Percentiles rank a stretch among this genome's conserved stretches.
These are phyloP conservation scores for Mamestra brassicae DNA, from an alignment of 2,888 invertebrate species.

Conservation along the genomic window DNA sequence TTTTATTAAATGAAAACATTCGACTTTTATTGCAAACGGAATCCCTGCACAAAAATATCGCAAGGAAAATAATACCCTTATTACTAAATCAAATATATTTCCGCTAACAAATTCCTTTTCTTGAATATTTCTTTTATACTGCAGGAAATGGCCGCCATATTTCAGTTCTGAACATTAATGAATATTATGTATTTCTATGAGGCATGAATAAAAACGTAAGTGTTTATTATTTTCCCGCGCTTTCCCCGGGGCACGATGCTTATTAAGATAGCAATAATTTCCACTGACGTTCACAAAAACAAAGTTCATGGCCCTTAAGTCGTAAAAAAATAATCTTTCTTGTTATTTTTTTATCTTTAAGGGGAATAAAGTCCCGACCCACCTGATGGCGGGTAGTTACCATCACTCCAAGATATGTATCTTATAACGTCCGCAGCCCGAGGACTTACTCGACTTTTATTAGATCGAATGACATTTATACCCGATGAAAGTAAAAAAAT, in stretches of 20 bases:
- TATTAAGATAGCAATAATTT: constrained; percentile 38
- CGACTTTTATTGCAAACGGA: not conserved
- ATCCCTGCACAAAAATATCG: constrained; percentile 3
- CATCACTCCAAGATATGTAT: constrained; percentile 15
- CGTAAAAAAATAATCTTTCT: constrained; percentile 47
- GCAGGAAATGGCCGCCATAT: constrained; percentile 39
- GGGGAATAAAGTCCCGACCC: constrained; percentile 10
- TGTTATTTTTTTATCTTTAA: constrained; percentile 35
- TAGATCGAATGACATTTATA: constrained; percentile 5
- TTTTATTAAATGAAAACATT: constrained; percentile 1
- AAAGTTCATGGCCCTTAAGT: constrained; percentile 19
- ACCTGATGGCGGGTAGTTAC: constrained; percentile 20
- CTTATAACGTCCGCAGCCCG: constrained; percentile 7
- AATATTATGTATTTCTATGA: constrained; percentile 28
- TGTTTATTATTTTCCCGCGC: constrained; percentile 2
- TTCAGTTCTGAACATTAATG: constrained; percentile 40
- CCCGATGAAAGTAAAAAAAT: not conserved
- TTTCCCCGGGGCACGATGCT: constrained; percentile 23
- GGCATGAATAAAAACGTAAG: constrained; percentile 25
- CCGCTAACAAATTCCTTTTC: constrained; percentile 37
- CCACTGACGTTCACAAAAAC: constrained; percentile 31
- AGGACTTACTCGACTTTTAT: not conserved
- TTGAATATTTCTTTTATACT: constrained; percentile 27
- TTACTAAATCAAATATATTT: constrained; percentile 29
- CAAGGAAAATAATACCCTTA: constrained; percentile 3